Evolutionary conservation across 1,140 invertebrate species (phyloP).

Genomic region (Bombus consobrinus): DNA sequence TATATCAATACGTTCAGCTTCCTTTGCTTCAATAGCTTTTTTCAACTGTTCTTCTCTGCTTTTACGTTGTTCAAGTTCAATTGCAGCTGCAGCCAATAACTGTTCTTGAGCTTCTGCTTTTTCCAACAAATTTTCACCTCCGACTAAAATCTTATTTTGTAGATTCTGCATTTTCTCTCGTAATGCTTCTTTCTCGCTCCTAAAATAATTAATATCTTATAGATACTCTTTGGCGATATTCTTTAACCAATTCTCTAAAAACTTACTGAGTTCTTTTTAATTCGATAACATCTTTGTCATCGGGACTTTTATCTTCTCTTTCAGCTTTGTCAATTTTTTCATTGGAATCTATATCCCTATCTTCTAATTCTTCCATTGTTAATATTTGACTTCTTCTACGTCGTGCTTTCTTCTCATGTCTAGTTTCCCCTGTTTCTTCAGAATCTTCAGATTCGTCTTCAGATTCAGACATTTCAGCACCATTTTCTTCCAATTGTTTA

Average conservation of each 20-base stretch:
- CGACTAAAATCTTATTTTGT: conserved; percentile 98
- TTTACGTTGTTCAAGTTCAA: conserved; percentile 93
- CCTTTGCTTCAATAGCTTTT: conserved; percentile 92
- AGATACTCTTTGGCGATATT: not conserved
- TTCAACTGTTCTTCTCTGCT: conserved; percentile 92
- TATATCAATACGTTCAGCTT: conserved; percentile 96
- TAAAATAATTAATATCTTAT: conserved; percentile 72
- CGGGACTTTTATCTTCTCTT: conserved; percentile 78
- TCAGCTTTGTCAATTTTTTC: conserved; percentile 79
- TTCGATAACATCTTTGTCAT: conserved; percentile 79
- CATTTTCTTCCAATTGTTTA: conserved; percentile 90
- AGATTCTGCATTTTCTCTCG: conserved; percentile 94
- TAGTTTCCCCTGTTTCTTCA: conserved; percentile 71
- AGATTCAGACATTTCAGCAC: conserved; percentile 75
- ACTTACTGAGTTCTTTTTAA: conserved; percentile 80
- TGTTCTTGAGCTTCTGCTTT: conserved; percentile 97
- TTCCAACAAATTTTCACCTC: conserved; percentile 98
- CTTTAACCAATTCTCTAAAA: conserved; percentile 24
- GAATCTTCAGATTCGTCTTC: conserved; percentile 76
- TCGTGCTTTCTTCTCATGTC: conserved; percentile 69
- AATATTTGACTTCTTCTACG: conserved; percentile 76
- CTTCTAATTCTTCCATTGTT: conserved; percentile 77
- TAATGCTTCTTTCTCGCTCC: conserved; percentile 89
- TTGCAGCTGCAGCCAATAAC: conserved; percentile 94
- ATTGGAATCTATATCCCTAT: conserved; percentile 65